Evolutionary conservation across 2,888 invertebrate species (phyloP).

Genomic region (Suillia variegata): DNA sequence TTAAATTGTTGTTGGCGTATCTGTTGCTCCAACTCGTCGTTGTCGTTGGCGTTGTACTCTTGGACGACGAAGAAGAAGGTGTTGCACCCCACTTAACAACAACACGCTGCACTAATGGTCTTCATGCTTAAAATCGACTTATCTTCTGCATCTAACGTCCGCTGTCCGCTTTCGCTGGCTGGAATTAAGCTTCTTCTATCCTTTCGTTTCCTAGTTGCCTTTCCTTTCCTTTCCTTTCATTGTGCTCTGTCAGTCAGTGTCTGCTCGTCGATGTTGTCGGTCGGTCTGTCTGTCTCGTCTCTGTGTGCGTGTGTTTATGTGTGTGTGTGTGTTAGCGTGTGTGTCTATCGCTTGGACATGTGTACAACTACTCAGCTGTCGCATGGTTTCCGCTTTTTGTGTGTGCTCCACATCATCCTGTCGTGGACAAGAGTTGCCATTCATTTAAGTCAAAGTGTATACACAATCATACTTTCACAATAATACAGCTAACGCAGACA

Average conservation of each 20-base stretch:
- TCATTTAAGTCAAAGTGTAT: constrained; percentile 15
- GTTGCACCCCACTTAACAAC: constrained; percentile 39
- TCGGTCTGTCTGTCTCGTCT: too few species aligned
- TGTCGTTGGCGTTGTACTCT: neutral
- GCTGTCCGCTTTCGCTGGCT: constrained; percentile 3
- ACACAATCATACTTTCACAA: constrained; percentile 7
- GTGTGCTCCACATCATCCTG: neutral
- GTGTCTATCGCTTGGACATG: constrained; percentile 21
- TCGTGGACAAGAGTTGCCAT: constrained; percentile 8
- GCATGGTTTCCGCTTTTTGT: neutral
- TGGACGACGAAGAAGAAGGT: neutral
- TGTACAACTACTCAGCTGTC: constrained; percentile 18
- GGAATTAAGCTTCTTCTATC: neutral
- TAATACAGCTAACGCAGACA: too few species aligned
- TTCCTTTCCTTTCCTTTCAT: neutral
- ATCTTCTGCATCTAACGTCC: constrained; percentile 14
- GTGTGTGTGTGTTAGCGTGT: neutral
- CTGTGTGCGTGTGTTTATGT: neutral
- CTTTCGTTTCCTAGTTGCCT: too few species aligned
- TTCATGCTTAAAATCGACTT: constrained; percentile 26
- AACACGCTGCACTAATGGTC: constrained; percentile 32
- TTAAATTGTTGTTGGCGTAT: constrained; percentile 7
- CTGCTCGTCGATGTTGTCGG: too few species aligned
- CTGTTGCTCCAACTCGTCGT: constrained; percentile 13
- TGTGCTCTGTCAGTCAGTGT: neutral